phyloP scores from a whole-genome alignment of 2,888 invertebrate species.

The Rhynchonema sp. region DNA sequence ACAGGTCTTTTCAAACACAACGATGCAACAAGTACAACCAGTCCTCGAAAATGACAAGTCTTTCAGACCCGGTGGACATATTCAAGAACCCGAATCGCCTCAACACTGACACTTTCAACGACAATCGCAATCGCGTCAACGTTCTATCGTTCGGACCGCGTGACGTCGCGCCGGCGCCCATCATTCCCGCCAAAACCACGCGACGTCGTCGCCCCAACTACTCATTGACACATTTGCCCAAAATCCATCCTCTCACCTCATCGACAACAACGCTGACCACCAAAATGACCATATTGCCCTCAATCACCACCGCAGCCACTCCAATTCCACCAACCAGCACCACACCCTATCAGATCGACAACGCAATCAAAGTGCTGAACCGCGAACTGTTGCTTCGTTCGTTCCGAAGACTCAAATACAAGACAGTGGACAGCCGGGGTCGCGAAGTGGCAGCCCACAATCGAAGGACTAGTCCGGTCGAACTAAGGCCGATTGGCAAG shows the following conservation, averaged over 20 bases:
- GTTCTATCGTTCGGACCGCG: too few species aligned
- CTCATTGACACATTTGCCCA: too few species aligned
- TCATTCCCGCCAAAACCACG: too few species aligned
- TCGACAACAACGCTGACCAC: not conserved
- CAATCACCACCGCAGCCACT: not conserved
- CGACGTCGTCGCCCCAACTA: too few species aligned
- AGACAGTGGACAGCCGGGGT: not conserved
- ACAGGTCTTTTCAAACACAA: not conserved
- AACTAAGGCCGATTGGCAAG: not conserved
- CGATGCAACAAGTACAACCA: not conserved
- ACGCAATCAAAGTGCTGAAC: not conserved
- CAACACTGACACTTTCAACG: too few species aligned
- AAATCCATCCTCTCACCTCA: too few species aligned
- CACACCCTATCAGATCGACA: not conserved
- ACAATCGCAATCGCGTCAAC: too few species aligned
- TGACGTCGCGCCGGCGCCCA: too few species aligned
- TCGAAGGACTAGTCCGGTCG: not conserved
- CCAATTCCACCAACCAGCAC: not conserved
- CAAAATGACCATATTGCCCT: not conserved
- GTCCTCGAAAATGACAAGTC: too few species aligned
- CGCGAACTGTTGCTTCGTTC: not conserved
- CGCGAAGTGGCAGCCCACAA: not conserved
- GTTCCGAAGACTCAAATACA: not conserved
- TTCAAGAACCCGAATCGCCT: too few species aligned
- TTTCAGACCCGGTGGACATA: too few species aligned